Percentiles rank a stretch among this genome's conserved stretches.
phyloP scores from a whole-genome alignment of 1,140 invertebrate genomes.

The Pissodes strobi region DNA sequence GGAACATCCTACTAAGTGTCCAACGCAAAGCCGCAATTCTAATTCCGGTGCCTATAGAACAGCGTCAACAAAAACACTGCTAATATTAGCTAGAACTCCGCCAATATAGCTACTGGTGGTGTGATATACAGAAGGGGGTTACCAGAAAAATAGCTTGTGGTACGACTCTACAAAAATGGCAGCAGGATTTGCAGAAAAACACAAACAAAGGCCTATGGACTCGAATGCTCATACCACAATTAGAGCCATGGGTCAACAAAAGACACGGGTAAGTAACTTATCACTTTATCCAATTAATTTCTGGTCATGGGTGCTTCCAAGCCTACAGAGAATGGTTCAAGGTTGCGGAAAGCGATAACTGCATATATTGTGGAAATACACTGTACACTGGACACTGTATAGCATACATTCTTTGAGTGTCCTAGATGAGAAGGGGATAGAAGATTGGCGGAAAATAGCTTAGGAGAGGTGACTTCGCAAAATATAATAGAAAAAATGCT shows the following conservation, averaged over 20 bases:
- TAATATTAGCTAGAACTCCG: not conserved
- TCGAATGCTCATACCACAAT: constrained; percentile 5
- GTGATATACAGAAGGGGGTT: no score
- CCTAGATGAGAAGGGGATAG: no score
- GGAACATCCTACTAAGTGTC: not conserved
- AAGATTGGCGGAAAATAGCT: no score
- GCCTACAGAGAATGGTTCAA: no score
- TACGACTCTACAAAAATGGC: no score
- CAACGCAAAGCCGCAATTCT: constrained; percentile 8
- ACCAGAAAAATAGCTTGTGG: no score
- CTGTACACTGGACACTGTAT: no score
- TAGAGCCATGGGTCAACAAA: constrained; percentile 29
- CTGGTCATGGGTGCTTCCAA: constrained; percentile 46
- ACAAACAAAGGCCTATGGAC: constrained; percentile 35
- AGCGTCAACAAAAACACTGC: not conserved
- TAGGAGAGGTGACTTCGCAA: no score
- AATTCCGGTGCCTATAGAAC: constrained; percentile 11
- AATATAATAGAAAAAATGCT: no score
- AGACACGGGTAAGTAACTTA: constrained; percentile 37
- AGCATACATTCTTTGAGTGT: no score
- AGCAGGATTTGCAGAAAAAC: constrained; percentile 12
- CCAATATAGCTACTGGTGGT: not conserved
- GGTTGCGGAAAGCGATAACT: no score
- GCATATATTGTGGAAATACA: no score
- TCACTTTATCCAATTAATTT: constrained; percentile 43